Evolutionary conservation across 2,888 invertebrate genomes (phyloP).

Genomic region (Silvanus unidentatus): DNA sequence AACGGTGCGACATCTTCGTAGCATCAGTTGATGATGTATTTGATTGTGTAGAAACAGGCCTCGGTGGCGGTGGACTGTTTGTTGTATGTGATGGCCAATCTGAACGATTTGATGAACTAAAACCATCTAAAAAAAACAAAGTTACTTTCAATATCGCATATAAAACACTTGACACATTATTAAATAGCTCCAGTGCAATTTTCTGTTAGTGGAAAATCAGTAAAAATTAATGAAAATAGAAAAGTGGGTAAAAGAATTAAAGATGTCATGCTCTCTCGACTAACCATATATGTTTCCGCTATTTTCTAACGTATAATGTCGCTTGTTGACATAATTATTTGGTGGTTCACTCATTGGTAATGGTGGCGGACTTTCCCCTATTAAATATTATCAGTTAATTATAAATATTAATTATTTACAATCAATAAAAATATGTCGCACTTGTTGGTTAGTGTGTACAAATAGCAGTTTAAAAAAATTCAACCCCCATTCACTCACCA

Average conservation of each 20-base stretch:
- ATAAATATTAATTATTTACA: not conserved
- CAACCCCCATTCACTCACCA: slow-evolving; percentile 36
- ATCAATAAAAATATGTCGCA: not conserved
- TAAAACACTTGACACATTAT: slow-evolving; percentile 4
- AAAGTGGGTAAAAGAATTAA: slow-evolving; percentile 5
- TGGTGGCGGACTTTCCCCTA: slow-evolving; percentile 55
- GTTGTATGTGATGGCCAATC: slow-evolving; percentile 14
- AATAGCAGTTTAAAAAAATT: no score
- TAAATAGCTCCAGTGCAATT: slow-evolving; percentile 2
- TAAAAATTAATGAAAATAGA: not conserved
- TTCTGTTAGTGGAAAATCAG: not conserved
- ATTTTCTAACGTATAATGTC: slow-evolving; percentile 37
- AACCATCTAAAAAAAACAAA: slow-evolving; percentile 20
- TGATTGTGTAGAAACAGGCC: slow-evolving; percentile 33
- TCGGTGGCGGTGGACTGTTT: slow-evolving; percentile 17
- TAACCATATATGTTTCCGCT: slow-evolving; percentile 43
- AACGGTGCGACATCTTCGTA: slow-evolving; percentile 56
- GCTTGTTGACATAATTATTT: slow-evolving; percentile 35
- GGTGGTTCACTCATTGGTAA: slow-evolving; percentile 55
- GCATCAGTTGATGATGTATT: slow-evolving; percentile 44
- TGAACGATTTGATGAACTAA: slow-evolving; percentile 23
- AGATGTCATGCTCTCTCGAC: slow-evolving; percentile 17
- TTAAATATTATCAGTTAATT: not conserved
- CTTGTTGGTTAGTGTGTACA: not conserved
- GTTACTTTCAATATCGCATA: no score